phyloP scores from a whole-genome alignment of 2,888 invertebrate species.

The Cantharis nigra region DNA sequence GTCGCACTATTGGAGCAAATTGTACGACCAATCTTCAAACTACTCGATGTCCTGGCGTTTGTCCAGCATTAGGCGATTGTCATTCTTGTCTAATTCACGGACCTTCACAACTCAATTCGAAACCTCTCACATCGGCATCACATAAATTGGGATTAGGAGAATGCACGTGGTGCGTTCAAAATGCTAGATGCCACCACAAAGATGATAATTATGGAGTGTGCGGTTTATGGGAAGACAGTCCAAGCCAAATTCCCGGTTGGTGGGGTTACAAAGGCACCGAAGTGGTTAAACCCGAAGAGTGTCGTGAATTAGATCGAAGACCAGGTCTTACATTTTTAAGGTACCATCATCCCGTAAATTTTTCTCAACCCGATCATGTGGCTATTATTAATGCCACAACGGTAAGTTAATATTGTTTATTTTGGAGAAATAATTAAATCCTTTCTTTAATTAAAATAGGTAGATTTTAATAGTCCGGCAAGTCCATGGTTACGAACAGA shows the following conservation, averaged over 20 bases:
- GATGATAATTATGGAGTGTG: slow-evolving; percentile 84
- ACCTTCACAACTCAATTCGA: slow-evolving; percentile 56
- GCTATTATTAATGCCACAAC: slow-evolving; percentile 84
- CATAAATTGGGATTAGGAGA: slow-evolving; percentile 78
- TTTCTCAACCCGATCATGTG: slow-evolving; percentile 86
- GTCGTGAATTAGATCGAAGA: slow-evolving; percentile 76
- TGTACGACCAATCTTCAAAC: slow-evolving; percentile 90
- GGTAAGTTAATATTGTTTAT: slow-evolving; percentile 47
- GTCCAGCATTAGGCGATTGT: slow-evolving; percentile 86
- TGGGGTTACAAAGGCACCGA: slow-evolving; percentile 83
- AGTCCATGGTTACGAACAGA: slow-evolving; percentile 70
- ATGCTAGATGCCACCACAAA: slow-evolving; percentile 85
- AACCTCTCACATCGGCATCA: slow-evolving; percentile 66
- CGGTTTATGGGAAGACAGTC: slow-evolving; percentile 76
- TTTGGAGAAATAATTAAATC: background rate
- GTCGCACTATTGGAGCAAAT: slow-evolving; percentile 83
- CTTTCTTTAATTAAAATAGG: slow-evolving; percentile 33
- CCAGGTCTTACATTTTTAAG: slow-evolving; percentile 89
- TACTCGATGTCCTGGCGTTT: slow-evolving; percentile 85
- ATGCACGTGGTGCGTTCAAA: slow-evolving; percentile 93
- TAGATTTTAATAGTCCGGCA: slow-evolving; percentile 76
- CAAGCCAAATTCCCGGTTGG: slow-evolving; percentile 84
- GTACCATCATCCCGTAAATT: slow-evolving; percentile 86
- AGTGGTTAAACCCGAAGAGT: slow-evolving; percentile 67
- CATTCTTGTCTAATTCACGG: slow-evolving; percentile 88